A percentile compares a stretch with the other conserved stretches of the same genome.
Evolutionary conservation across 2,797 vertebrate genomes (phyloP).

Genomic region (Fistularia commersonii): DNA sequence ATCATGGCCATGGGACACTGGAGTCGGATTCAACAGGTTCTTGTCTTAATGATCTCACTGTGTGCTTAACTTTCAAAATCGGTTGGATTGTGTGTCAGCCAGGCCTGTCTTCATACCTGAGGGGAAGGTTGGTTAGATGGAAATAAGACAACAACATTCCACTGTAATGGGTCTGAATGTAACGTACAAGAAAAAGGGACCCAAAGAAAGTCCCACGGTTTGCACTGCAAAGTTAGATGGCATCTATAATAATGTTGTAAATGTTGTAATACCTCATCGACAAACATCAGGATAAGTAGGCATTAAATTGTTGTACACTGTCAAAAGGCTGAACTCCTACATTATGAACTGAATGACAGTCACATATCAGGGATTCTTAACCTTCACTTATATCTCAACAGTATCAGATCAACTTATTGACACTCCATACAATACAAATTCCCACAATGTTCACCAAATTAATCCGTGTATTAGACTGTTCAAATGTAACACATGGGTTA

Average conservation of each 20-base stretch:
- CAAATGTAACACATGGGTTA: not conserved
- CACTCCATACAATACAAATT: conserved; percentile 1
- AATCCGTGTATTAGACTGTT: too few species aligned
- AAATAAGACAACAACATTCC: conserved; percentile 54
- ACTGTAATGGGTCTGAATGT: conserved; percentile 24
- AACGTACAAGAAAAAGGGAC: conserved; percentile 8
- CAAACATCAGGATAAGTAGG: not conserved
- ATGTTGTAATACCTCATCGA: not conserved
- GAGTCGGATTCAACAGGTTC: conserved; percentile 38
- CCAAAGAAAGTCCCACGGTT: not conserved
- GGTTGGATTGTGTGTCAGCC: conserved; percentile 44
- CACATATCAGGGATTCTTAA: not conserved
- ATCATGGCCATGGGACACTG: conserved; percentile 17
- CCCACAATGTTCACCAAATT: not conserved
- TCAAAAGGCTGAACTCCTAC: too few species aligned
- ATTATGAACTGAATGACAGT: not conserved
- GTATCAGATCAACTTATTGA: conserved; percentile 5
- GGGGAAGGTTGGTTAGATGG: conserved; percentile 30
- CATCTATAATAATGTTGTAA: not conserved
- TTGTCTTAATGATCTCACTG: conserved; percentile 31
- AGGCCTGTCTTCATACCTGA: conserved; percentile 51
- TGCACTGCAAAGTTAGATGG: not conserved
- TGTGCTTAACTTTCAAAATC: conserved; percentile 33
- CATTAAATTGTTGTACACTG: too few species aligned
- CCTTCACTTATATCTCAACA: not conserved